phyloP scores from a whole-genome alignment of 1,140 invertebrate genomes.

The Antheraea mylitta region DNA sequence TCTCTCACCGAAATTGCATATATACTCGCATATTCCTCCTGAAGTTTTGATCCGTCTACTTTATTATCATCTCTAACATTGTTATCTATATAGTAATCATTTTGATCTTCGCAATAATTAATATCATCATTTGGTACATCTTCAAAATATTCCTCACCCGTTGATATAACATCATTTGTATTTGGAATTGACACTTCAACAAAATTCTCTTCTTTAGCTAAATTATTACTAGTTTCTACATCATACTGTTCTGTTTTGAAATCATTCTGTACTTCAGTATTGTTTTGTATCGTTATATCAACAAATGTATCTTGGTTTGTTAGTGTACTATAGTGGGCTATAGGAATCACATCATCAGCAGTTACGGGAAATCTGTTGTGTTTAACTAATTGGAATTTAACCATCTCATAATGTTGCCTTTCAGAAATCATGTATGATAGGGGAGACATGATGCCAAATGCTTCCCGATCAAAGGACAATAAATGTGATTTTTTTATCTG shows the following conservation, averaged over 20 bases:
- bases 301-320: constrained; percentile 37
- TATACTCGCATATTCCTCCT: constrained; percentile 60
- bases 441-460: constrained; percentile 39
- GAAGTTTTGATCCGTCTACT: constrained; percentile 46
- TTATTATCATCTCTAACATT: constrained; percentile 22
- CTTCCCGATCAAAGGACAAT: constrained; percentile 35
- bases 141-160: constrained; percentile 22
- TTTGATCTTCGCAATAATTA: constrained; percentile 18
- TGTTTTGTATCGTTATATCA: constrained; percentile 11
- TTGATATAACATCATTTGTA: constrained; percentile 14
- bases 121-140: constrained; percentile 25
- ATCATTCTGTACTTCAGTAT: constrained; percentile 6
- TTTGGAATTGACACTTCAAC: neutral
- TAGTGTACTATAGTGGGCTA: constrained; percentile 47
- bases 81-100: constrained; percentile 28
- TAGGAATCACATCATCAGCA: constrained; percentile 36
- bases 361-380: constrained; percentile 32
- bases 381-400: constrained; percentile 57
- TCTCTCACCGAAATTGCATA: constrained; percentile 52
- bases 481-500: constrained; percentile 49
- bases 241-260: constrained; percentile 21
- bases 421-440: constrained; percentile 42
- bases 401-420: constrained; percentile 44
- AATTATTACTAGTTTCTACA: neutral
- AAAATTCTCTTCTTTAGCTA: constrained; percentile 15